A percentile compares a stretch with the other conserved stretches of the same genome.
Conservation (phyloP, 2,888 invertebrate species). For the Hirtodrosophila alboralis region DNA sequence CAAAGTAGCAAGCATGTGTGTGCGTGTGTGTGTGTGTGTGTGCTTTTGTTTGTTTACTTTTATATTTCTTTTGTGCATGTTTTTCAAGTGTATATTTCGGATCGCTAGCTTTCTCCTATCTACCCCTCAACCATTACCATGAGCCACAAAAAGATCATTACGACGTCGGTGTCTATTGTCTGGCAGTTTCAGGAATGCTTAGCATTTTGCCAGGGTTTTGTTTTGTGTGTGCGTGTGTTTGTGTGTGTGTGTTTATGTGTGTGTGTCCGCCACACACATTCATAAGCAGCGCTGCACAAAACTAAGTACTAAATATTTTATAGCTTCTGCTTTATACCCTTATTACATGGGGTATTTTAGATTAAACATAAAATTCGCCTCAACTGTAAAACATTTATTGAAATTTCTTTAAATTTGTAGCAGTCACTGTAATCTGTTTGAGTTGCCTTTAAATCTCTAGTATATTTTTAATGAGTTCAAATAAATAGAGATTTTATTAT, state of each 20-base stretch:
- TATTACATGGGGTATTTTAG: no score
- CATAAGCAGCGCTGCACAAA: slow-evolving; percentile 36
- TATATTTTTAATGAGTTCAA: no score
- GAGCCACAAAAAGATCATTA: slow-evolving; percentile 69
- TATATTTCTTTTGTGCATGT: slow-evolving; percentile 7
- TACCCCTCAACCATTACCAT: not conserved
- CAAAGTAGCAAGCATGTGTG: slow-evolving; percentile 13
- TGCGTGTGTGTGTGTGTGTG: slow-evolving; percentile 26
- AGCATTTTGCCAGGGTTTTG: slow-evolving; percentile 57
- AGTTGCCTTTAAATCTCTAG: no score
- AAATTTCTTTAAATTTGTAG: no score
- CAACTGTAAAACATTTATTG: no score
- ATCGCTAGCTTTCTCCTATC: slow-evolving; percentile 8
- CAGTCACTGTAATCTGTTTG: no score
- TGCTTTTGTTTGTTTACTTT: slow-evolving; percentile 31
- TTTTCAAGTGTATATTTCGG: slow-evolving; percentile 26
- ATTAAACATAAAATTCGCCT: no score
- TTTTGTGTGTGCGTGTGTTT: no score
- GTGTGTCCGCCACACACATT: slow-evolving; percentile 2
- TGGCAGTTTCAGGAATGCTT: slow-evolving; percentile 67
- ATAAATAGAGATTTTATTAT: no score
- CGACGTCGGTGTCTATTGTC: slow-evolving; percentile 61
- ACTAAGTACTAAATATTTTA: slow-evolving; percentile 73
- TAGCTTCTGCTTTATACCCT: slow-evolving; percentile 34
- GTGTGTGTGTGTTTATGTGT: no score